Percentiles rank a stretch among this genome's conserved stretches.
Conservation (phyloP, 2,113 vertebrate species). For the Lophura nycthemera region DNA sequence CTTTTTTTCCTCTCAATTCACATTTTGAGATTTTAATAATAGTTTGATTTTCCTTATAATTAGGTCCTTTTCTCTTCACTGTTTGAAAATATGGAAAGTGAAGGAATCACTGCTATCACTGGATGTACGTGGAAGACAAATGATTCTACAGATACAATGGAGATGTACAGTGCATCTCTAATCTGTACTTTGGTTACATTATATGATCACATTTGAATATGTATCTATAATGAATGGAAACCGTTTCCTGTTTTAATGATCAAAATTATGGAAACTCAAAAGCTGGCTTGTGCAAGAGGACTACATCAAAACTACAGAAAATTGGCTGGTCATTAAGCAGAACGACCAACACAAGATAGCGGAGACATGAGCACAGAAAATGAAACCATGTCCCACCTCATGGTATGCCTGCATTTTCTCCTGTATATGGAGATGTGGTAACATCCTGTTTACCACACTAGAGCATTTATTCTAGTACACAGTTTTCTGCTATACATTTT, state of each 20-base stretch:
- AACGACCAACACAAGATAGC: background rate
- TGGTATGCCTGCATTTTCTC: background rate
- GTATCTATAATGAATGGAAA: background rate
- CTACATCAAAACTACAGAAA: background rate
- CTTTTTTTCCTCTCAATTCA: background rate
- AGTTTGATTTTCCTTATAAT: background rate
- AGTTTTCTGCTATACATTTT: background rate
- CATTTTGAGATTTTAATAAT: background rate
- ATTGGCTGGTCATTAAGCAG: background rate
- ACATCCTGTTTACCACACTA: background rate
- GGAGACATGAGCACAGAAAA: background rate
- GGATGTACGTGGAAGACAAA: background rate
- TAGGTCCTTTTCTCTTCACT: background rate
- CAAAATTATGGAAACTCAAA: background rate
- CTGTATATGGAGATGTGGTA: background rate
- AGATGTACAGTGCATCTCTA: background rate
- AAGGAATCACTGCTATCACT: background rate
- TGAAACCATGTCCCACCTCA: background rate
- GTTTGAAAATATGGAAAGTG: background rate
- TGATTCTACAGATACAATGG: background rate
- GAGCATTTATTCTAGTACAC: background rate
- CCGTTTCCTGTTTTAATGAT: background rate
- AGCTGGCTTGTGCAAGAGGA: background rate
- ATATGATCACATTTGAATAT: background rate
- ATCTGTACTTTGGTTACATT: background rate